Base-by-base conservation (phyloP, 2,888 invertebrate species). In the Rhingia rostrata region DNA sequence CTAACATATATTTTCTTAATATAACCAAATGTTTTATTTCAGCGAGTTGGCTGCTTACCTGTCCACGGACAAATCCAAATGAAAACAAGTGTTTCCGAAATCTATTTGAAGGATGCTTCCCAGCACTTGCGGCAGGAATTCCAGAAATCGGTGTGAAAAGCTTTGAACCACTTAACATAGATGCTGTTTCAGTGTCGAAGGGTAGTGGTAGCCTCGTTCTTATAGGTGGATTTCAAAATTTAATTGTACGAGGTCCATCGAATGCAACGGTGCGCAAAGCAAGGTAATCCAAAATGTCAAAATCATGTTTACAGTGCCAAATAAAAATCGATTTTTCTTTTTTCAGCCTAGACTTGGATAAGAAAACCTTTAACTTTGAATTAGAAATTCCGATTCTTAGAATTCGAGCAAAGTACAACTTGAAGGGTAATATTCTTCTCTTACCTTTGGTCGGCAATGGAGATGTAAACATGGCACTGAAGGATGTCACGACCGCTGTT, bases 371-470 rank as follows among this genome's bases (percentile, higher is more conserved):
- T 77, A 92, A 93, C 87, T 93, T 94, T 82, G 93, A 93, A 63
- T 88, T 94, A 45, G 91, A 92, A 79, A 91, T 94, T 33, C 94
- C 94, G 1, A 88, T 92, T 14, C 89, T 94, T 47, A 91, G 92
- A 39, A 93, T 94, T n/a, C 92, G 92, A 82, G 92, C 93, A 4
- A 91, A 92, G 74, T 94, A 94, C 88, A 93, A 93, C 89, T 90
- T 94, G 4, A 93, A 93, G 87, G 94, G 94, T 4, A 93, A 94
- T 86, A 93, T 94, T 60, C 89, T 94, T 32, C 89, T 94, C 7
- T 87, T 94, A 43, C 94, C 94, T 0, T 88, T 94, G n/a, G 92
- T 93, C 0, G 94, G 94, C 4, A 91, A 92, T 81, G 94, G 94
- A 1, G 92, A 92, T 86, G 93, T 93, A 54, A 92, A 92, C 63